Evolutionary conservation across 2,797 vertebrate genomes (phyloP).

Genomic region (Bradypodion pumilum): DNA sequence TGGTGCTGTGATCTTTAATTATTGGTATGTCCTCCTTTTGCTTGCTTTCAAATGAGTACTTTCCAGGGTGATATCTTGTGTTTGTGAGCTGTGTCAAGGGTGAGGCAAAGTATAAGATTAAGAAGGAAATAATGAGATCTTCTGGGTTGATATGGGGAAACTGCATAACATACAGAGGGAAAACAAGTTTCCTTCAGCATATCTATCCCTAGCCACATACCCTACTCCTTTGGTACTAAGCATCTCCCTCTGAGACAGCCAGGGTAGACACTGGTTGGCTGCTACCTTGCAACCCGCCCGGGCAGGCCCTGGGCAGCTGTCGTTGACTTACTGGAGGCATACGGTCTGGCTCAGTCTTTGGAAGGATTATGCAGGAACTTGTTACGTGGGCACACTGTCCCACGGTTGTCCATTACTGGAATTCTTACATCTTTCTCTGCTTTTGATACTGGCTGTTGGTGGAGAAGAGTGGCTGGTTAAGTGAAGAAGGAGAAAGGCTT

Average conservation of each 20-base stretch:
- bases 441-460: rapidly evolving
- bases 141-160: not conserved
- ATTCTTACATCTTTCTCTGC: not conserved
- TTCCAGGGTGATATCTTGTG: not conserved
- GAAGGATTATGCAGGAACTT: rapidly evolving
- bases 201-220: not conserved
- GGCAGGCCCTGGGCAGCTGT: not conserved
- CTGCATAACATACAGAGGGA: not conserved
- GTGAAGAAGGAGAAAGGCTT: not conserved
- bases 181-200: not conserved
- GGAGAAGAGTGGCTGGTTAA: rapidly evolving
- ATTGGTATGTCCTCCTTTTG: not conserved
- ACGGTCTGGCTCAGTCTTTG: not conserved
- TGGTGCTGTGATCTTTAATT: not conserved
- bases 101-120: not conserved
- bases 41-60: not conserved
- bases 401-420: not conserved
- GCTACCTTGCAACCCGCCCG: too few relatives aligned
- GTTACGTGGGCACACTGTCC: rapidly evolving
- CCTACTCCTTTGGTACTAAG: not conserved
- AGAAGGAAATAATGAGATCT: not conserved
- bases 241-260: not conserved
- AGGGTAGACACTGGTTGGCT: not conserved
- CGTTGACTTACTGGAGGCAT: not conserved
- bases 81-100: not conserved